A percentile compares a stretch with the other conserved stretches of the same genome.
Evolutionary conservation across 2,113 vertebrate genomes (phyloP).

Genomic region (Bubo scandiacus): DNA sequence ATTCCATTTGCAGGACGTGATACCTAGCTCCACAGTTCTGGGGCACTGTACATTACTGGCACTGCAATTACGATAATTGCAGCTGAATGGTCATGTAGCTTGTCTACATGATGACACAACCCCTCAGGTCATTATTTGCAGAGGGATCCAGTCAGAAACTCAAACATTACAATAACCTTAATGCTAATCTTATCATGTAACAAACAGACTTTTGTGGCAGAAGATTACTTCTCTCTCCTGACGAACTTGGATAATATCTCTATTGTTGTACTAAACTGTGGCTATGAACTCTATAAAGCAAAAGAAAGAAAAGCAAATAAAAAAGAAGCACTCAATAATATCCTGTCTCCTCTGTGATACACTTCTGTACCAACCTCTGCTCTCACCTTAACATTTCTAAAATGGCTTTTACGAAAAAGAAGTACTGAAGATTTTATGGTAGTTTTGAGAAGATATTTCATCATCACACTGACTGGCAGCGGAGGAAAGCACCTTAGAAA

Average conservation of each 20-base stretch:
- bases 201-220: neutral
- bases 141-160: neutral
- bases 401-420: neutral
- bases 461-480: neutral
- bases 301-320: neutral
- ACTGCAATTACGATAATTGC: constrained; percentile 1
- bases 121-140: constrained; percentile 15
- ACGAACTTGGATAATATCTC: neutral
- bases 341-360: neutral
- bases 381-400: neutral
- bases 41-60: neutral
- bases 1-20: constrained; percentile 45
- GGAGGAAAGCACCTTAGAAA: neutral
- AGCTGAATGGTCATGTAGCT: neutral
- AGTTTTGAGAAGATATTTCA: neutral
- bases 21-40: constrained; percentile 11
- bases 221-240: neutral
- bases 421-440: neutral
- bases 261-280: neutral
- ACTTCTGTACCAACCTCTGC: neutral
- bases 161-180: neutral
- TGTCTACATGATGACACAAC: neutral
- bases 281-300: neutral
- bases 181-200: neutral
- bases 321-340: neutral